A percentile compares a stretch with the other conserved stretches of the same genome.
Evolutionary conservation across 2,797 vertebrate genomes (phyloP).

Genomic region (Rhinoraja longicauda): DNA sequence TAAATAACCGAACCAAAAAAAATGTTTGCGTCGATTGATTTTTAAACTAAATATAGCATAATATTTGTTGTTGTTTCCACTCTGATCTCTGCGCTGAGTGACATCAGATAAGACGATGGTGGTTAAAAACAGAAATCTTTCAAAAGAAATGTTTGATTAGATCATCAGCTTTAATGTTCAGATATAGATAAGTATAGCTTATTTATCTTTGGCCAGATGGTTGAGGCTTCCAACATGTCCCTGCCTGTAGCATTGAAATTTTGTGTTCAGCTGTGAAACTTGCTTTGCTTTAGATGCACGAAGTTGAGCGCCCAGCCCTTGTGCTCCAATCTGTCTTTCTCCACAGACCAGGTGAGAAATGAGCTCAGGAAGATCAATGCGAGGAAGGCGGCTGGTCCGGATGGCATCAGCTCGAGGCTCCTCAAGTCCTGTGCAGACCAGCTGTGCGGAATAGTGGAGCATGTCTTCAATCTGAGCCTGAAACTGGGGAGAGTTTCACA

Average conservation of each 20-base stretch:
- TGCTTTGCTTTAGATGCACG: neutral
- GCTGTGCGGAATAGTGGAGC: too few species aligned
- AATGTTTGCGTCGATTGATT: neutral
- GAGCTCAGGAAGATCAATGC: too few species aligned
- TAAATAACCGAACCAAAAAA: neutral
- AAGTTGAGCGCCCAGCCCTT: too few species aligned
- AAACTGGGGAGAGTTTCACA: too few species aligned
- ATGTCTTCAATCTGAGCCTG: too few species aligned
- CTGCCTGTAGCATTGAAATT: neutral
- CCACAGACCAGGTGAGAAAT: too few species aligned
- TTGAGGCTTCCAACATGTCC: neutral
- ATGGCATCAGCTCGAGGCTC: too few species aligned
- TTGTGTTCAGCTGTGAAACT: neutral
- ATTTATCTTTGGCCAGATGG: neutral
- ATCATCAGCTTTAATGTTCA: constrained; percentile 8
- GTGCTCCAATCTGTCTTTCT: too few species aligned
- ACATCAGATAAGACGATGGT: neutral
- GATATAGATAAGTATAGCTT: neutral
- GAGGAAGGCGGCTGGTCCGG: too few species aligned
- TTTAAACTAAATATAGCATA: neutral
- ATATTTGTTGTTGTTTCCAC: neutral
- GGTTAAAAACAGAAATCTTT: neutral
- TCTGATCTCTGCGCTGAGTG: neutral
- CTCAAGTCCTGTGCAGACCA: too few species aligned
- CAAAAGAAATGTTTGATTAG: neutral